Conservation (phyloP, 2,888 invertebrate genomes). For the Paralinhomoeus sp. region DNA sequence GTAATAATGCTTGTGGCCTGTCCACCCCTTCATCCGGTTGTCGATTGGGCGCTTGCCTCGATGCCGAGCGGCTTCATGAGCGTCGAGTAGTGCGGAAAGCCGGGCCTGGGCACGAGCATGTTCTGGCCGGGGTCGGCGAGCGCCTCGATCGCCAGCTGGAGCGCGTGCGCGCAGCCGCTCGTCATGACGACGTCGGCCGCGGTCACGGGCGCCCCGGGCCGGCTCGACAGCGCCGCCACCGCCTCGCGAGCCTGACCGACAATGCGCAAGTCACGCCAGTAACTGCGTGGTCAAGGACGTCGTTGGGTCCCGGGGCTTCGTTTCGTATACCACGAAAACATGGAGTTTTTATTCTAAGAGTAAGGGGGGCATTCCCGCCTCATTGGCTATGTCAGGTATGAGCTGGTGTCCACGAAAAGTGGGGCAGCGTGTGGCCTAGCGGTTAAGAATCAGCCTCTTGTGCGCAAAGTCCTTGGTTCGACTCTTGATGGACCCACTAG, state of each 20-base stretch:
- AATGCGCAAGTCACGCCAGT: too few species aligned
- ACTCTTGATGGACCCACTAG: too few species aligned
- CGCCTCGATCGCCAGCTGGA: constrained; percentile 72
- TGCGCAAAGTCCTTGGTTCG: too few species aligned
- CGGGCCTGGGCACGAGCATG: constrained; percentile 54
- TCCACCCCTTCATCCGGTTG: too few species aligned
- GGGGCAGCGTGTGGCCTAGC: too few species aligned
- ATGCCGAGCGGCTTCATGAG: constrained; percentile 22
- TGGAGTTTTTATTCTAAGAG: neutral
- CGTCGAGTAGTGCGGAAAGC: constrained; percentile 24
- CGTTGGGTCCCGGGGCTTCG: too few species aligned
- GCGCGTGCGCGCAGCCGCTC: constrained; percentile 79
- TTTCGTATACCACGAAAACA: neutral
- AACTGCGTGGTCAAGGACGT: too few species aligned
- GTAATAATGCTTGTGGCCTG: too few species aligned
- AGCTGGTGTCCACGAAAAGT: too few species aligned
- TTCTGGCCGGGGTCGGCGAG: constrained; percentile 72
- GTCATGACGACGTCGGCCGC: constrained; percentile 62
- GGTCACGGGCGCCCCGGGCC: constrained; percentile 12
- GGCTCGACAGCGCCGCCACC: constrained; percentile 10
- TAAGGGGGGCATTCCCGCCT: neutral
- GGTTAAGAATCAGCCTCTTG: too few species aligned
- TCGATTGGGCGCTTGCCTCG: too few species aligned
- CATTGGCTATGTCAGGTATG: too few species aligned
- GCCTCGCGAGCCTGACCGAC: constrained; percentile 10